Conservation (phyloP, 2,113 vertebrate genomes). For the Mustelus asterias region DNA sequence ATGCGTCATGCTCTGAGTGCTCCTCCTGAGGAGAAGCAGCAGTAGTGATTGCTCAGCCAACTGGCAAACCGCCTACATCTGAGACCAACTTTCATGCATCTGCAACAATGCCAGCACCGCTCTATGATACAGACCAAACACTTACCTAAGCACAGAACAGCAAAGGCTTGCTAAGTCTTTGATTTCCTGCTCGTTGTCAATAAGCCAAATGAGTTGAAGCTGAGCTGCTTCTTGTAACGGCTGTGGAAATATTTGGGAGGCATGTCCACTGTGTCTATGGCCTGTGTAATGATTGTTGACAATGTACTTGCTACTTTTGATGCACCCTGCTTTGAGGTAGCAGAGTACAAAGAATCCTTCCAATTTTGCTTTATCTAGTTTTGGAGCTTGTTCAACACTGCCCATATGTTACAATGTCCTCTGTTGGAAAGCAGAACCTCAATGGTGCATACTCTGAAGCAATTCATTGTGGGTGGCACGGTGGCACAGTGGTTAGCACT, state of each 20-base stretch:
- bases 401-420: not conserved
- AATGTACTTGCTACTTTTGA: not conserved
- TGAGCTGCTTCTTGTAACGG: not conserved
- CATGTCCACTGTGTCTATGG: not conserved
- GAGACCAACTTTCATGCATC: not conserved
- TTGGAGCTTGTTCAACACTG: not conserved
- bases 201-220: not conserved
- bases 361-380: not conserved
- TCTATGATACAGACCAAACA: not conserved
- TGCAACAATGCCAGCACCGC: not conserved
- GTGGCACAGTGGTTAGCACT: too few species aligned
- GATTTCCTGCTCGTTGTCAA: not conserved
- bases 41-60: not conserved
- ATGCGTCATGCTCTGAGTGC: not conserved
- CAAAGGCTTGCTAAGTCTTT: not conserved
- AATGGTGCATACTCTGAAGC: not conserved
- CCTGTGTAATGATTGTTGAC: not conserved
- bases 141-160: not conserved
- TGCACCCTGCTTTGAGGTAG: not conserved
- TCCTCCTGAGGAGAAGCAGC: not conserved
- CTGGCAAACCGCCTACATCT: conserved; percentile 14
- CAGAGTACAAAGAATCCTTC: not conserved
- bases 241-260: not conserved
- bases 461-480: not conserved
- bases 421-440: not conserved